A percentile compares a stretch with the other conserved stretches of the same genome.
These are phyloP conservation scores for Chrysaora quinquecirrha DNA, from an alignment of 30 jellyfish, hydroid and myxozoan genomes.

Conservation along the genomic window DNA sequence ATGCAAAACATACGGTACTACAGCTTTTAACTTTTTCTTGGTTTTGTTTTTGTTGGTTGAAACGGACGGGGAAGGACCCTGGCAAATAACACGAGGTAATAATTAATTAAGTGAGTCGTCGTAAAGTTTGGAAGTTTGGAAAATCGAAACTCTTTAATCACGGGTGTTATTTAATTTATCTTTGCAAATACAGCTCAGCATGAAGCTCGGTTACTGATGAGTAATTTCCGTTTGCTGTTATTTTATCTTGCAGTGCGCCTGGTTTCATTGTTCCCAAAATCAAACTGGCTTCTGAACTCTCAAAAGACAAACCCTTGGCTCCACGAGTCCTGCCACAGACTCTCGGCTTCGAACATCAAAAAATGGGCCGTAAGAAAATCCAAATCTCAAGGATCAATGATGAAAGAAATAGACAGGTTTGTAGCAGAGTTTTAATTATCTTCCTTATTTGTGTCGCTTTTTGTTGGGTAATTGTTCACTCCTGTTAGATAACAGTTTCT, in stretches of 20 bases:
- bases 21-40: too few species aligned
- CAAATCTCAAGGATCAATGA: conserved; percentile 95
- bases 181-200: neutral
- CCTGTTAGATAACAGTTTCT: too few species aligned
- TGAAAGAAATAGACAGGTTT: conserved; percentile 96
- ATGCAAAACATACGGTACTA: too few species aligned
- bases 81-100: neutral
- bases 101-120: too few species aligned
- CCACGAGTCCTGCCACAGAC: conserved; percentile 94
- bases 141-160: too few species aligned
- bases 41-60: too few species aligned
- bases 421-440: too few species aligned
- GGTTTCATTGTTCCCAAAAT: conserved; percentile 29
- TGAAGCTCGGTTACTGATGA: neutral
- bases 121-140: too few species aligned
- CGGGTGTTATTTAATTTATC: too few species aligned
- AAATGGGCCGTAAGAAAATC: conserved; percentile 98
- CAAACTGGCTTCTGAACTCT: conserved; percentile 99
- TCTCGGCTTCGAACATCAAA: conserved; percentile 71
- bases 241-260: conserved; percentile 82
- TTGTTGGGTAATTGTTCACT: too few species aligned
- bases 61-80: conserved; percentile 52
- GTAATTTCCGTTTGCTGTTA: conserved; percentile 47
- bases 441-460: too few species aligned
- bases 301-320: conserved; percentile 87